Evolutionary conservation across 2,797 vertebrate genomes (phyloP).

Genomic region (Acanthurus leucopareius): DNA sequence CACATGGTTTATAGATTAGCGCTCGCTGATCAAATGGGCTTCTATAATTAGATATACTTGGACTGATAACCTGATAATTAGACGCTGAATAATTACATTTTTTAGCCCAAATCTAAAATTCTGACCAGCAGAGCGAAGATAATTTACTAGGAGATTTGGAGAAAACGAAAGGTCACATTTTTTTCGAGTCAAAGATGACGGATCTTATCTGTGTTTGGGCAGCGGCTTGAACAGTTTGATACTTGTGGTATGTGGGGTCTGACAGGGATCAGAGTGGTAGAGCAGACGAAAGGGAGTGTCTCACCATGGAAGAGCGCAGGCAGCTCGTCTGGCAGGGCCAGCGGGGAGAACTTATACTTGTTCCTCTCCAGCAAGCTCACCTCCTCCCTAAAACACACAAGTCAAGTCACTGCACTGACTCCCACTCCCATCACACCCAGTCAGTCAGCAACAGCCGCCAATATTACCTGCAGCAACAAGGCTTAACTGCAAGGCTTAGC

Average conservation of each 20-base stretch:
- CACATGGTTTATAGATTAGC: constrained; percentile 56
- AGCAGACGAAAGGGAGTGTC: constrained; percentile 39
- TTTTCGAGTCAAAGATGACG: constrained; percentile 8
- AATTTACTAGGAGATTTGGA: constrained; percentile 1
- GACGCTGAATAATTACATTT: constrained; percentile 30
- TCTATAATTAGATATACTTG: constrained; percentile 51
- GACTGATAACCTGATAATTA: constrained; percentile 46
- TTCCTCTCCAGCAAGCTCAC: constrained; percentile 93
- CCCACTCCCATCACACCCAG: constrained; percentile 40
- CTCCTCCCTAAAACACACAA: constrained; percentile 88
- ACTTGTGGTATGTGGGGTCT: constrained; percentile 46
- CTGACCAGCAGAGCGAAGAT: not conserved
- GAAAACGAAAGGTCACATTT: not conserved
- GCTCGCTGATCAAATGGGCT: constrained; percentile 50
- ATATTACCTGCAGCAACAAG: constrained; percentile 18
- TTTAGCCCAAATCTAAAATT: constrained; percentile 15
- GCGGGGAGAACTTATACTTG: constrained; percentile 94
- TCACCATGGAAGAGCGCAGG: constrained; percentile 91
- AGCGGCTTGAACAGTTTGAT: constrained; percentile 37
- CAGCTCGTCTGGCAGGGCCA: constrained; percentile 89
- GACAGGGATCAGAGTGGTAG: constrained; percentile 48
- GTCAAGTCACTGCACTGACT: constrained; percentile 44
- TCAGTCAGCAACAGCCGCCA: constrained; percentile 11
- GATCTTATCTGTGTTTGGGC: constrained; percentile 23
- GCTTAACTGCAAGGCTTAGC: constrained; percentile 36